Conservation (phyloP, 2,113 vertebrate species). For the Mirza zaza region DNA sequence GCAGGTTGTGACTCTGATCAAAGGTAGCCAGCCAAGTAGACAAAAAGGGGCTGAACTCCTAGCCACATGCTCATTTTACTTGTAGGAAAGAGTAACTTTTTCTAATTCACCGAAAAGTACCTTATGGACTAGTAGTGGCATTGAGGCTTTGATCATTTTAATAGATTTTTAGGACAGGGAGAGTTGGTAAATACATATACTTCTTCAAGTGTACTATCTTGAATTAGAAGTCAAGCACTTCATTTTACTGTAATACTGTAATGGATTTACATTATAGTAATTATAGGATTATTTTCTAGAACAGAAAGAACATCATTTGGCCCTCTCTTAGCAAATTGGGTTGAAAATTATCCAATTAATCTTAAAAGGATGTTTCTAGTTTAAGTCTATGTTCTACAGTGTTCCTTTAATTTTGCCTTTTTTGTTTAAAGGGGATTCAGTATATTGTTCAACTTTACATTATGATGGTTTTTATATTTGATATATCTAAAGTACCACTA, state of each 20-base stretch:
- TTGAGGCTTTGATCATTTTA: neutral
- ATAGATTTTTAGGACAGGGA: neutral
- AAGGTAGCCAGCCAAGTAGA: neutral
- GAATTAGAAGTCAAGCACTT: conserved; percentile 16
- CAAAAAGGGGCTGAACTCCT: neutral
- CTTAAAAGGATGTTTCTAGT: conserved; percentile 3
- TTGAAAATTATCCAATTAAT: neutral
- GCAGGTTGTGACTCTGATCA: neutral
- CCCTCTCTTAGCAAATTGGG: neutral
- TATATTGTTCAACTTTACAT: neutral
- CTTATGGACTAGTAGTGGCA: neutral
- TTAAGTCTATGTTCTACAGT: neutral
- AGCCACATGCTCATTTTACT: neutral
- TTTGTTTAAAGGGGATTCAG: conserved; percentile 10
- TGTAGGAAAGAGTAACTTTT: neutral
- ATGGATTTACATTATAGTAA: neutral
- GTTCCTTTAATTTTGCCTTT: conserved; percentile 1
- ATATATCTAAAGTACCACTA: neutral
- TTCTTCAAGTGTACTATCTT: neutral
- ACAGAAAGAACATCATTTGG: neutral
- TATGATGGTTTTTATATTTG: neutral
- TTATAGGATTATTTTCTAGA: neutral
- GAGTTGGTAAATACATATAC: neutral
- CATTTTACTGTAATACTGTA: neutral
- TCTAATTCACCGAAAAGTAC: neutral